Percentiles rank a stretch among this genome's conserved stretches.
phyloP scores from a whole-genome alignment of 2,797 vertebrate species.

The Alca torda region DNA sequence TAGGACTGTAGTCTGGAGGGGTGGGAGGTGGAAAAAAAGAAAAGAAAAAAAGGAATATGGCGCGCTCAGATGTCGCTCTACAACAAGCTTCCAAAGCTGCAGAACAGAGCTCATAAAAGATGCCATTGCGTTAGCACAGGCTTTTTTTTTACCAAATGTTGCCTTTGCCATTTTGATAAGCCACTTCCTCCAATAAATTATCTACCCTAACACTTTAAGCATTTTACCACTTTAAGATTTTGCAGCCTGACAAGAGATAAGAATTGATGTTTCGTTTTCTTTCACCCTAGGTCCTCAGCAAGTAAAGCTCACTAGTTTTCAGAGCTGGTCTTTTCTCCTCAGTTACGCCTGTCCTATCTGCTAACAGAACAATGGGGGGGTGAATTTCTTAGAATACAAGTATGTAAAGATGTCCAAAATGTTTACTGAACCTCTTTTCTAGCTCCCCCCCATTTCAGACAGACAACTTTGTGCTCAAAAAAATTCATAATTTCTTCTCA shows the following conservation, averaged over 20 bases:
- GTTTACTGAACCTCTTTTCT: neutral
- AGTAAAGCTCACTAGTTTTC: neutral
- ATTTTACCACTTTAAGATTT: neutral
- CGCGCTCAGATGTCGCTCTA: neutral
- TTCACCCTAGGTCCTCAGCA: neutral
- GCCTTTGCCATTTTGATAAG: neutral
- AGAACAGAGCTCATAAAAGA: neutral
- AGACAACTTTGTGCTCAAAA: neutral
- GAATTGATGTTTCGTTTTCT: neutral
- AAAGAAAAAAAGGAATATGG: neutral
- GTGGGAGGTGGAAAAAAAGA: neutral
- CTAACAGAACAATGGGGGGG: neutral
- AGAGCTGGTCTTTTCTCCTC: neutral
- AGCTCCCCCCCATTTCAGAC: neutral
- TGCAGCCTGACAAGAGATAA: neutral
- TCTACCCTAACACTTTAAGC: neutral
- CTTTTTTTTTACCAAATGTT: neutral
- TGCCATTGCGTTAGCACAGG: neutral
- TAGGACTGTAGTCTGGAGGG: neutral
- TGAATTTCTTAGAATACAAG: neutral
- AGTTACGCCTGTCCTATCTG: neutral
- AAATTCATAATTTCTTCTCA: neutral
- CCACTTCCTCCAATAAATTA: neutral
- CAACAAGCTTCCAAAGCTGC: neutral
- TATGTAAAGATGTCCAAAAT: neutral